Conservation (phyloP, 1,140 invertebrate species). For the Zaprionus nigranus region DNA sequence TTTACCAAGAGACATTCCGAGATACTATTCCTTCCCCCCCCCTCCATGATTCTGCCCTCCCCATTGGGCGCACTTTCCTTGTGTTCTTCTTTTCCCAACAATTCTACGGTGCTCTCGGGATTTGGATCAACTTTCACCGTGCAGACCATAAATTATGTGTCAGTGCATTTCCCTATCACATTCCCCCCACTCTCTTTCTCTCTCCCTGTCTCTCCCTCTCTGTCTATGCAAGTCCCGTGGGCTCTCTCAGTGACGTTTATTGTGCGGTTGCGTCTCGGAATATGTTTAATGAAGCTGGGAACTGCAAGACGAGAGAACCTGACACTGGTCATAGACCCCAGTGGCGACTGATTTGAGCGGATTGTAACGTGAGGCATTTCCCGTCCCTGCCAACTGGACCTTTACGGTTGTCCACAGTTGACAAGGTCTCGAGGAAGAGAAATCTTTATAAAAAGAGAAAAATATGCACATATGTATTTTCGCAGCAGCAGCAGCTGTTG, state of each 20-base stretch:
- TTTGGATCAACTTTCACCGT: conserved; percentile 81
- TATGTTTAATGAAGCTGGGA: conserved; percentile 67
- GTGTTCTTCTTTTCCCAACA: conserved; percentile 16
- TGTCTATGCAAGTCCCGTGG: conserved; percentile 48
- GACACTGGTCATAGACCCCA: not conserved
- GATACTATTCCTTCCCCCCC: not conserved
- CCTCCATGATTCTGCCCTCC: conserved; percentile 1
- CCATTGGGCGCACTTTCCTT: not conserved
- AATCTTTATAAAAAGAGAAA: conserved; percentile 11
- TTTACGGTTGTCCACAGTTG: not conserved
- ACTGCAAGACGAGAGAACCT: conserved; percentile 15
- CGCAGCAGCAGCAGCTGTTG: conserved; percentile 30
- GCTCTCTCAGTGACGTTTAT: conserved; percentile 73
- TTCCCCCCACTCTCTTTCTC: conserved; percentile 47
- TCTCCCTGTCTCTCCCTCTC: not conserved
- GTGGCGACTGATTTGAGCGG: not conserved
- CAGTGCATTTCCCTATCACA: conserved; percentile 52
- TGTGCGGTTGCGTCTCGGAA: conserved; percentile 67
- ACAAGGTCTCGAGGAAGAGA: not conserved
- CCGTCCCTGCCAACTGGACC: conserved; percentile 1
- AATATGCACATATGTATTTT: conserved; percentile 2
- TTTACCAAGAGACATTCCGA: conserved; percentile 61
- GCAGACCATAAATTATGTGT: conserved; percentile 72
- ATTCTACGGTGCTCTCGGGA: conserved; percentile 70
- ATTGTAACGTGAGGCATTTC: not conserved